A percentile compares a stretch with the other conserved stretches of the same genome.
Conservation (phyloP, 2,888 invertebrate genomes). For the Tiphia femorata region DNA sequence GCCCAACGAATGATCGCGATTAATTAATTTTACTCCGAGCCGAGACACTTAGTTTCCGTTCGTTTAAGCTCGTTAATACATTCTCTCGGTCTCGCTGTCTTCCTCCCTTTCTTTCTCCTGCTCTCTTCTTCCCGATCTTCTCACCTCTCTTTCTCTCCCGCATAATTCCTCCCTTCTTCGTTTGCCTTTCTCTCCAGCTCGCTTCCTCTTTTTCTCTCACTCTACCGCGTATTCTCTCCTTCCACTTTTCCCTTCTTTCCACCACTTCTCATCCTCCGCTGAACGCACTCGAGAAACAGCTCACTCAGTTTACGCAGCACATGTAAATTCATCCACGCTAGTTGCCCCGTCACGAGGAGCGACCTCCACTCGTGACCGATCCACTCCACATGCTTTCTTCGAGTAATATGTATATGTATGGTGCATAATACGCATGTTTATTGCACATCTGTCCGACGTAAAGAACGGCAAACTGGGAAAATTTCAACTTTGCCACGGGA, state of each 20-base stretch:
- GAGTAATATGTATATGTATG: too few relatives aligned
- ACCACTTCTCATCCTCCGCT: background rate
- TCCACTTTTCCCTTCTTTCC: too few relatives aligned
- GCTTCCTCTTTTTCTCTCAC: constrained; percentile 17
- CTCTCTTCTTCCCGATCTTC: too few relatives aligned
- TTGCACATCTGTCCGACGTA: too few relatives aligned
- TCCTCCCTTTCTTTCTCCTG: constrained; percentile 18
- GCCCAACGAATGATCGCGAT: constrained; percentile 57
- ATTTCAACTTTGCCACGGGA: too few relatives aligned
- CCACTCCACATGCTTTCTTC: constrained; percentile 23
- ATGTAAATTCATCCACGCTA: constrained; percentile 61
- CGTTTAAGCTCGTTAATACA: constrained; percentile 69
- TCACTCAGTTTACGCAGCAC: constrained; percentile 62
- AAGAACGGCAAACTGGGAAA: too few relatives aligned
- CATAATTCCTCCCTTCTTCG: constrained; percentile 5
- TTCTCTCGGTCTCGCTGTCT: constrained; percentile 38
- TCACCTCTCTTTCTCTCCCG: constrained; percentile 1
- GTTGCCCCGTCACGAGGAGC: constrained; percentile 38
- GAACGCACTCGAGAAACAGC: constrained; percentile 52
- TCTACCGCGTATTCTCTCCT: constrained; percentile 21
- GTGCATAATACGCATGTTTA: too few relatives aligned
- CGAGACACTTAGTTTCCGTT: constrained; percentile 69
- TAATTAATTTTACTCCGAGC: constrained; percentile 68
- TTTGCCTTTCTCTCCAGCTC: background rate
- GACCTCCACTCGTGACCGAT: constrained; percentile 39